phyloP scores from a whole-genome alignment of 2,113 vertebrate genomes.

The Rhagologus leucostigma region DNA sequence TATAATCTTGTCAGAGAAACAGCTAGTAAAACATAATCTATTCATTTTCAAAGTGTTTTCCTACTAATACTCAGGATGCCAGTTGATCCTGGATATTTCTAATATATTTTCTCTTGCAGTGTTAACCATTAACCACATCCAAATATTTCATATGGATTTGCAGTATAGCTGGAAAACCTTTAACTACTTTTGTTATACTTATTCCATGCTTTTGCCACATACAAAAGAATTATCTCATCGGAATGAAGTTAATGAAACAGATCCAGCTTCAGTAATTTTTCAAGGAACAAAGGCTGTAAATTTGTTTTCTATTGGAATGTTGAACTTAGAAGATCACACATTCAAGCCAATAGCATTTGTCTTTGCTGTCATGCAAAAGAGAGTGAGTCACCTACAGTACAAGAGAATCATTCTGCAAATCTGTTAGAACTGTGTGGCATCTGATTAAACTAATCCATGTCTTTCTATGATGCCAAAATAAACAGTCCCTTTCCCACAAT shows the following conservation, averaged over 20 bases:
- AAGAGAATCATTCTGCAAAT: constrained; percentile 25
- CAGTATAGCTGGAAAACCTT: neutral
- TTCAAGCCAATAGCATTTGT: constrained; percentile 16
- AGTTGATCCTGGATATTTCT: neutral
- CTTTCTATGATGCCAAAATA: constrained; percentile 65
- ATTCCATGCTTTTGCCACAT: neutral
- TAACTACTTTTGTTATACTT: neutral
- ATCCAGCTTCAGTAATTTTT: constrained; percentile 31
- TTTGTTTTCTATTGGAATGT: constrained; percentile 33
- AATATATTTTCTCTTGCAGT: neutral
- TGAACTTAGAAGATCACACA: constrained; percentile 15
- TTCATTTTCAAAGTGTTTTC: neutral
- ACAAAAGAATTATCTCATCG: constrained; percentile 38
- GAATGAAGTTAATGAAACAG: constrained; percentile 40
- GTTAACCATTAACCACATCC: neutral
- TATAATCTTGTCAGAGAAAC: neutral
- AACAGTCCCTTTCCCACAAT: constrained; percentile 48
- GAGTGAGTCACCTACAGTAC: constrained; percentile 28
- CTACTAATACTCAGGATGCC: neutral
- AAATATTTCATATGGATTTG: neutral
- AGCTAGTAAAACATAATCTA: neutral
- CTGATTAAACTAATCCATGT: constrained; percentile 57
- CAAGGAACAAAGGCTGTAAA: constrained; percentile 19
- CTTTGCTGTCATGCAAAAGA: constrained; percentile 34
- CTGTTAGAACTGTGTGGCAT: constrained; percentile 37